Percentiles rank a stretch among this genome's conserved stretches.
phyloP scores from a whole-genome alignment of 2,888 invertebrate genomes.

The Pegoplata infirma region DNA sequence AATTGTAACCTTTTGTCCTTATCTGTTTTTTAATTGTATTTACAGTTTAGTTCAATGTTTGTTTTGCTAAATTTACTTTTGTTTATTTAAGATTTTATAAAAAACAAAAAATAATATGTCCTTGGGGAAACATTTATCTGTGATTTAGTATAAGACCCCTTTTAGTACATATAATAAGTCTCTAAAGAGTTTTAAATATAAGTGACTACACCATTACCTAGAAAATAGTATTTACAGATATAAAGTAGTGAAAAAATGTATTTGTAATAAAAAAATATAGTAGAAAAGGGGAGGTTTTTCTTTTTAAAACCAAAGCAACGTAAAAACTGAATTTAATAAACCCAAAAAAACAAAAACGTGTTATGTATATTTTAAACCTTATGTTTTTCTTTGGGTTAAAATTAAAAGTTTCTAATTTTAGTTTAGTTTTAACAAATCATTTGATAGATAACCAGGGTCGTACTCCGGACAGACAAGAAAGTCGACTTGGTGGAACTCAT shows the following conservation, averaged over 20 bases:
- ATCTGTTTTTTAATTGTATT: neutral
- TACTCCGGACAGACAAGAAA: no score
- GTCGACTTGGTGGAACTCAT: no score
- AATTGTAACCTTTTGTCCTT: neutral
- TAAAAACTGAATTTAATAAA: no score
- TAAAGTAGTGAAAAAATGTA: no score
- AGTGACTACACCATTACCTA: slow-evolving; percentile 14
- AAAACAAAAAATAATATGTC: slow-evolving; percentile 29
- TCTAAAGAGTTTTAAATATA: slow-evolving; percentile 29
- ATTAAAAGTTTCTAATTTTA: no score
- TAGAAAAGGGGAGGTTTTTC: neutral
- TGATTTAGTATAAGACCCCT: slow-evolving; percentile 29
- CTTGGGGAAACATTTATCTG: slow-evolving; percentile 32
- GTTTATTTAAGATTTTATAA: slow-evolving; percentile 6
- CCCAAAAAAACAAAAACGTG: no score
- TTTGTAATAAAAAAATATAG: no score
- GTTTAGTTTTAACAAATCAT: no score
- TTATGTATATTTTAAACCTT: no score
- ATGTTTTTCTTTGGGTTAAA: no score
- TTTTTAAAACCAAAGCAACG: no score
- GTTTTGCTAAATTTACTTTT: slow-evolving; percentile 2
- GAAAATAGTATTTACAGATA: neutral
- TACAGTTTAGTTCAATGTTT: neutral
- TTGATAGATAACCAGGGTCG: no score
- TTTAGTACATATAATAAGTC: slow-evolving; percentile 3